These are phyloP conservation scores for Eonycteris spelaea DNA, from an alignment of 2,113 vertebrate genomes.

Conservation along the genomic window DNA sequence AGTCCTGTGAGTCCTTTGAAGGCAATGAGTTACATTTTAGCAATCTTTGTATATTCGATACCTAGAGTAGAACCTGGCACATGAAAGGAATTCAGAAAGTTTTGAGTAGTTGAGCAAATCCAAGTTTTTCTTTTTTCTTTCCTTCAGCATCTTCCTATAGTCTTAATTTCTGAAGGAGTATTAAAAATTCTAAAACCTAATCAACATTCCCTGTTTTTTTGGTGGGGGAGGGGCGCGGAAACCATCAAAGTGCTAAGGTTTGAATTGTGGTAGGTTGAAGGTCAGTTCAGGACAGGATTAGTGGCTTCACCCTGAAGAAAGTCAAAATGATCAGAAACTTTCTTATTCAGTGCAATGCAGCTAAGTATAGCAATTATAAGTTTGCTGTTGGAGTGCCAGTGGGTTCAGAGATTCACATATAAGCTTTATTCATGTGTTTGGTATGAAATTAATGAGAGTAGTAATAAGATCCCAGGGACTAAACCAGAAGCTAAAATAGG, in stretches of 20 bases:
- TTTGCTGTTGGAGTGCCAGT: not conserved
- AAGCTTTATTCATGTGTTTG: not conserved
- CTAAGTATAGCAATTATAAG: not conserved
- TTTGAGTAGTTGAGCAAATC: not conserved
- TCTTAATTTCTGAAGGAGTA: not conserved
- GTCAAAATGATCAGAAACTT: not conserved
- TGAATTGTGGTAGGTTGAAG: not conserved
- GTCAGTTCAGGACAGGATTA: not conserved
- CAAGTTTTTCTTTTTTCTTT: not conserved
- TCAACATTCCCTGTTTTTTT: not conserved
- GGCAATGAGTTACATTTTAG: not conserved
- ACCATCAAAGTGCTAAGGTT: not conserved
- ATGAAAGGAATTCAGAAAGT: not conserved
- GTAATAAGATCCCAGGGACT: not conserved
- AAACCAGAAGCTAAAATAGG: not conserved
- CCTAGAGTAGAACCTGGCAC: not conserved
- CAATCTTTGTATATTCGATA: not conserved
- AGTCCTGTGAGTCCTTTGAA: not conserved
- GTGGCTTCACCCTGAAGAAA: not conserved
- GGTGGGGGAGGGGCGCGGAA: rapidly evolving
- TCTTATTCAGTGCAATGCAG: not conserved
- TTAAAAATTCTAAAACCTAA: not conserved
- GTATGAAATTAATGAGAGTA: not conserved
- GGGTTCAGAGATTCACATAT: not conserved
- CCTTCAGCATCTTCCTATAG: not conserved